A percentile compares a stretch with the other conserved stretches of the same genome.
These are phyloP conservation scores for Danio choprae DNA, from an alignment of 2,797 vertebrate species.

Conservation along the genomic window DNA sequence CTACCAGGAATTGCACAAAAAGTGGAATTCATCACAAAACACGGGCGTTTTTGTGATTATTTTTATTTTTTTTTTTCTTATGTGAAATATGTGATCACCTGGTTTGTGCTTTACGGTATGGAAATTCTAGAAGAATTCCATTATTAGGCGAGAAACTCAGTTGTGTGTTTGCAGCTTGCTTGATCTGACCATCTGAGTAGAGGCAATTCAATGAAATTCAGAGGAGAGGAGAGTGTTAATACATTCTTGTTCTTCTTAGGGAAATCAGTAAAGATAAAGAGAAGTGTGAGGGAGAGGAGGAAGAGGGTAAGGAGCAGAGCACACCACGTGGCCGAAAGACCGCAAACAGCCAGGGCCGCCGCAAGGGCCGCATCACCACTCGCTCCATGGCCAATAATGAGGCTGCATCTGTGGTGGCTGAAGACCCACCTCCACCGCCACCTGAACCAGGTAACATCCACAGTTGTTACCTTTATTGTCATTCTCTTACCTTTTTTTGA, in stretches of 20 bases:
- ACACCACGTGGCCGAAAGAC: constrained; percentile 95
- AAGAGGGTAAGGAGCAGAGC: constrained; percentile 93
- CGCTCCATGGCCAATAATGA: constrained; percentile 96
- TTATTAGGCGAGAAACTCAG: background rate
- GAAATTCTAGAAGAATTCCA: background rate
- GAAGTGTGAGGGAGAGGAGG: constrained; percentile 93
- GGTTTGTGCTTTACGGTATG: background rate
- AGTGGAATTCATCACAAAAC: constrained; percentile 6
- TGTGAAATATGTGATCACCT: background rate
- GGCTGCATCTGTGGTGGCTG: constrained; percentile 86
- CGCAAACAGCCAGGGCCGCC: constrained; percentile 95
- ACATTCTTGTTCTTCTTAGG: constrained; percentile 64
- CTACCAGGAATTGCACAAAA: background rate
- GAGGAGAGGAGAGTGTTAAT: background rate
- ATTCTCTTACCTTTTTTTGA: too few species aligned
- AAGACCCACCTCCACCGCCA: constrained; percentile 84
- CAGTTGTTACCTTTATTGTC: background rate
- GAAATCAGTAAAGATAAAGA: constrained; percentile 96
- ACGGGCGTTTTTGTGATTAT: too few species aligned
- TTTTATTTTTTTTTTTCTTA: background rate
- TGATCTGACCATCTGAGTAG: background rate
- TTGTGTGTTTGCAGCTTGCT: background rate
- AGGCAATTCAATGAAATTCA: background rate
- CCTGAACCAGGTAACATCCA: constrained; percentile 74
- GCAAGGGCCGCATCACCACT: constrained; percentile 96